phyloP scores from a whole-genome alignment of 2,113 vertebrate genomes.

The Ophthalmolycus amberensis region DNA sequence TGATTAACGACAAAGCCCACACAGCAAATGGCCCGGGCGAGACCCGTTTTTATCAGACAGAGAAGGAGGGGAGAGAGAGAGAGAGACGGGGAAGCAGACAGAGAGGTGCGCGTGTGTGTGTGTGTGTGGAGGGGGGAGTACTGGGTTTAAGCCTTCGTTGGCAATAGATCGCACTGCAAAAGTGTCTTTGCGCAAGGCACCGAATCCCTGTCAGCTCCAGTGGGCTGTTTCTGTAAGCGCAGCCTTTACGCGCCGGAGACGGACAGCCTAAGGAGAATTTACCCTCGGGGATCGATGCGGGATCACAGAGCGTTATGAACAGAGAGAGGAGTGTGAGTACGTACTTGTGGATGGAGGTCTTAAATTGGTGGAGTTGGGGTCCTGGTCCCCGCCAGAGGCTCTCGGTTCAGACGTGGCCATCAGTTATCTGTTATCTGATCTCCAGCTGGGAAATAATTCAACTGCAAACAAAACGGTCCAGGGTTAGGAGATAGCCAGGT shows the following conservation, averaged over 20 bases:
- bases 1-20: constrained; percentile 79
- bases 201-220: background rate
- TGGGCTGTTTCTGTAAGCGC: background rate
- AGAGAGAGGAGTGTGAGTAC: constrained; percentile 56
- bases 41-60: constrained; percentile 72
- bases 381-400: constrained; percentile 89
- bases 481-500: constrained; percentile 13
- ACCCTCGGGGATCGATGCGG: constrained; percentile 12
- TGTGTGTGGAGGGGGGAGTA: background rate
- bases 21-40: constrained; percentile 76
- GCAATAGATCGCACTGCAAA: constrained; percentile 10
- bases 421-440: constrained; percentile 72
- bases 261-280: constrained; percentile 22
- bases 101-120: constrained; percentile 2
- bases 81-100: constrained; percentile 26
- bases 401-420: constrained; percentile 95
- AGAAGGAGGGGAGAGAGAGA: constrained; percentile 48
- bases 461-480: constrained; percentile 67
- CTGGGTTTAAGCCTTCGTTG: background rate
- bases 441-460: constrained; percentile 59
- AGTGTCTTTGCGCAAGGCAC: constrained; percentile 75
- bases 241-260: background rate
- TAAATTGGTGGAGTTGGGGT: constrained; percentile 91
- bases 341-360: constrained; percentile 95
- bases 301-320: constrained; percentile 8